Evolutionary conservation across 2,113 vertebrate genomes (phyloP), one percentile per base, ranked within the genome.

Genomic region (Pseudopodoces humilis): DNA sequence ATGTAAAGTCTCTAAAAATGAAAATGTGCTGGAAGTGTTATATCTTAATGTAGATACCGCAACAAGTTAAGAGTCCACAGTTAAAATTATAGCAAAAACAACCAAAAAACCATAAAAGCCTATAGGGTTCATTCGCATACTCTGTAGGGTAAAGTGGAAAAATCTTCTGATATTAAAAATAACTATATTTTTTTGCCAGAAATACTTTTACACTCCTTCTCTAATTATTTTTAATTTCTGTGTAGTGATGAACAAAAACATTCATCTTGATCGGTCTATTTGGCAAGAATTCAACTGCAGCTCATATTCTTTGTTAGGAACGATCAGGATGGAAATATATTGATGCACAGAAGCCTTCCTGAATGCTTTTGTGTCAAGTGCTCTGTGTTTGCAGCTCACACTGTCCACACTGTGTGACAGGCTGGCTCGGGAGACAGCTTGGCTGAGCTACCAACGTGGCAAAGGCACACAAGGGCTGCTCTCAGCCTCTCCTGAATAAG

Each of bases 191-290:
- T 31, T 6, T 9, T 60, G 37, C 68, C 65, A 80, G 27, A 64
- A 68, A n/a, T 7, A 41, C 13, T 85, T 64, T 76, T 58, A 44
- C 18, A 43, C 7, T 68, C 28, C 49, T 70, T 44, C 46, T 78
- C 35, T n/a, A 69, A 65, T n/a, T 64, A 35, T 53, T 82, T 83
- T 74, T 35, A 46, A 58, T 46, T 79, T 82, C 30, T 53, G 6
- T 11, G 3, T 24, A 63, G 37, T 30, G n/a, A 50, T 44, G 11
- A 47, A 63, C n/a, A 89, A 64, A 91, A 60, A 1, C 6, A 13
- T 63, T 78, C 10, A 37, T n/a, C 19, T 55, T 0, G 0, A 20
- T 11, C 2, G 0, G 31, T 16, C 41, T 41, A 2, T 52, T 56
- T 52, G 44, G 37, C 39, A 79, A 59, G 21, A 44, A 33, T 64